phyloP scores from a whole-genome alignment of 2,888 invertebrate genomes.

The Cactoblastis cactorum region DNA sequence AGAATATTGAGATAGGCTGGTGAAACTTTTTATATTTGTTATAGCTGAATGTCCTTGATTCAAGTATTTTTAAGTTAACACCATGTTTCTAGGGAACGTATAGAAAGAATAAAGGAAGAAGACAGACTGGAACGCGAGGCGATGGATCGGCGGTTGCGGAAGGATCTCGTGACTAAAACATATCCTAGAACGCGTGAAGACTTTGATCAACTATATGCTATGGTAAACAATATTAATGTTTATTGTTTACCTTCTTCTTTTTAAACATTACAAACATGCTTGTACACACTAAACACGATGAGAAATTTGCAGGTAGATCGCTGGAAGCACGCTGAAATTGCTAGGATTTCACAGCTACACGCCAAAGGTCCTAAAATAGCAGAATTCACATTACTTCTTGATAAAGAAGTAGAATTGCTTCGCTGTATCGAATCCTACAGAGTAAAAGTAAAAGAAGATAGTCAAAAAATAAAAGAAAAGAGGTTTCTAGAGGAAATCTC shows the following conservation, averaged over 20 bases:
- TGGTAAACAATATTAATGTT: constrained; percentile 56
- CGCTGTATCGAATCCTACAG: constrained; percentile 84
- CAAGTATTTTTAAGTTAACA: no score
- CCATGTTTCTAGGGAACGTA: constrained; percentile 52
- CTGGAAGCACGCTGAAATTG: constrained; percentile 83
- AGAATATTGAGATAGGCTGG: no score
- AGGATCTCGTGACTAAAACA: constrained; percentile 82
- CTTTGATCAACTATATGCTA: constrained; percentile 85
- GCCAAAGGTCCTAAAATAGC: constrained; percentile 85
- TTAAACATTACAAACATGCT: no score
- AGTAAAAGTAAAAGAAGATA: constrained; percentile 79
- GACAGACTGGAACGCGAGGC: constrained; percentile 72
- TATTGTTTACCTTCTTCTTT: background rate
- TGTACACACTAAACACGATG: no score
- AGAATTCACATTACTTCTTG: constrained; percentile 83
- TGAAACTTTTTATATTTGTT: no score
- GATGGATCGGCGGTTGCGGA: constrained; percentile 71
- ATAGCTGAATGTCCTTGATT: no score
- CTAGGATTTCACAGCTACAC: constrained; percentile 81
- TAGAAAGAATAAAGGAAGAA: constrained; percentile 75
- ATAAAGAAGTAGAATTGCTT: constrained; percentile 85
- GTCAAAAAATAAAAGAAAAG: constrained; percentile 79
- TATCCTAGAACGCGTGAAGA: constrained; percentile 85
- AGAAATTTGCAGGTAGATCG: constrained; percentile 80
- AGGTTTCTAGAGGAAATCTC: constrained; percentile 84